Percentiles rank a stretch among this genome's conserved stretches.
phyloP scores from a whole-genome alignment of 2,888 invertebrate species.

The Bugula neritina region DNA sequence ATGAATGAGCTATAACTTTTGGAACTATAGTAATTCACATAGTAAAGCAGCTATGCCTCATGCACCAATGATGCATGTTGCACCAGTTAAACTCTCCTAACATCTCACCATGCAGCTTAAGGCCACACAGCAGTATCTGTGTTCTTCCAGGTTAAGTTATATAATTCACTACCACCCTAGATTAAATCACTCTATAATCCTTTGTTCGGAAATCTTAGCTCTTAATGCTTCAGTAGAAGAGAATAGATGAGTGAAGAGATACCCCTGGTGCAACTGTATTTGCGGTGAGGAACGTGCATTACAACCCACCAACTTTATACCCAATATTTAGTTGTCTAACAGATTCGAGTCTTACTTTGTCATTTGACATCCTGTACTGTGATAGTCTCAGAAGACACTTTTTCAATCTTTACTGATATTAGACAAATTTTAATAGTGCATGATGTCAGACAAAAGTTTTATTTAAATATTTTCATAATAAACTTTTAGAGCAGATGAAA shows the following conservation, averaged over 20 bases:
- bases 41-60: no score
- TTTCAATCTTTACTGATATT: constrained; percentile 25
- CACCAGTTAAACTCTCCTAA: no score
- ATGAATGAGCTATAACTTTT: no score
- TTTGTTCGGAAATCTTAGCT: not conserved
- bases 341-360: no score
- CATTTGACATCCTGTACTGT: not conserved
- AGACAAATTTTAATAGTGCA: not conserved
- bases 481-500: not conserved
- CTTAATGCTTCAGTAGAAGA: not conserved
- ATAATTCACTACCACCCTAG: not conserved
- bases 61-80: no score
- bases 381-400: not conserved
- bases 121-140: no score
- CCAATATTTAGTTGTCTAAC: not conserved
- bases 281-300: not conserved
- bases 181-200: constrained; percentile 15
- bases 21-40: no score
- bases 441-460: not conserved
- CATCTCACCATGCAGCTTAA: no score
- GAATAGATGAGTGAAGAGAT: not conserved
- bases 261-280: not conserved
- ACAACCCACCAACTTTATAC: not conserved
- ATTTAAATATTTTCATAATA: not conserved
- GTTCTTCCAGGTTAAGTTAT: not conserved